A percentile compares a stretch with the other conserved stretches of the same genome.
Conservation (phyloP, 2,888 invertebrate genomes). For the Leptinotarsa peninsularis region DNA sequence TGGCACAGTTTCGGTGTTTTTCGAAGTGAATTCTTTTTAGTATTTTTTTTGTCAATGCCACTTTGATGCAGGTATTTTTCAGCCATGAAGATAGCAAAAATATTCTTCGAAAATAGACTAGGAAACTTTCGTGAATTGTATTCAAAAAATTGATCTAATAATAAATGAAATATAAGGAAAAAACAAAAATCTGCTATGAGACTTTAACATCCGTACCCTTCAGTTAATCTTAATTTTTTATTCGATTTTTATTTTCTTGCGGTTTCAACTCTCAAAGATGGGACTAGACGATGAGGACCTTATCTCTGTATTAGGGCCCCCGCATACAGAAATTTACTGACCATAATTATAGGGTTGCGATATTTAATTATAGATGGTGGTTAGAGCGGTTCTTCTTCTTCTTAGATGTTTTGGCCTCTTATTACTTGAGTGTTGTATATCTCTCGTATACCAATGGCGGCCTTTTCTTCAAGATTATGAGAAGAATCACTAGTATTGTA, state of each 20-base stretch:
- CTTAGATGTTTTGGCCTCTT: slow-evolving; percentile 26
- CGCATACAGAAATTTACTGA: slow-evolving; percentile 81
- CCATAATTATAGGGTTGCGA: slow-evolving; percentile 87
- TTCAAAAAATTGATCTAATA: background rate
- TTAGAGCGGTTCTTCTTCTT: slow-evolving; percentile 54
- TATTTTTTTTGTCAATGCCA: too few species aligned
- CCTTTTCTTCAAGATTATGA: background rate
- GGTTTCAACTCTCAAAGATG: slow-evolving; percentile 59
- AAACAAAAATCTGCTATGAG: slow-evolving; percentile 9
- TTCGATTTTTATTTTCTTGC: slow-evolving; percentile 55
- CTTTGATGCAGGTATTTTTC: too few species aligned
- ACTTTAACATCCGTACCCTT: slow-evolving; percentile 36
- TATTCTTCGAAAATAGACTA: too few species aligned
- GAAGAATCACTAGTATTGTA: background rate
- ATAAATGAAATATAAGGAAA: background rate
- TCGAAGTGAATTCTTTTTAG: too few species aligned
- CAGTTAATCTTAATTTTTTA: slow-evolving; percentile 34
- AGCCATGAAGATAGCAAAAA: too few species aligned
- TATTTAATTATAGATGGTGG: slow-evolving; percentile 81
- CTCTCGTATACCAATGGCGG: slow-evolving; percentile 8
- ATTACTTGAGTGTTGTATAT: slow-evolving; percentile 18
- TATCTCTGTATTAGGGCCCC: slow-evolving; percentile 68
- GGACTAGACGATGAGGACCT: slow-evolving; percentile 67
- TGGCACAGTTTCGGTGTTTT: too few species aligned
- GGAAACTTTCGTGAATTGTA: too few species aligned